These are phyloP conservation scores for Stichopus chloronotus DNA, from an alignment of 35 echinoderm and acorn worm species.

Conservation along the genomic window DNA sequence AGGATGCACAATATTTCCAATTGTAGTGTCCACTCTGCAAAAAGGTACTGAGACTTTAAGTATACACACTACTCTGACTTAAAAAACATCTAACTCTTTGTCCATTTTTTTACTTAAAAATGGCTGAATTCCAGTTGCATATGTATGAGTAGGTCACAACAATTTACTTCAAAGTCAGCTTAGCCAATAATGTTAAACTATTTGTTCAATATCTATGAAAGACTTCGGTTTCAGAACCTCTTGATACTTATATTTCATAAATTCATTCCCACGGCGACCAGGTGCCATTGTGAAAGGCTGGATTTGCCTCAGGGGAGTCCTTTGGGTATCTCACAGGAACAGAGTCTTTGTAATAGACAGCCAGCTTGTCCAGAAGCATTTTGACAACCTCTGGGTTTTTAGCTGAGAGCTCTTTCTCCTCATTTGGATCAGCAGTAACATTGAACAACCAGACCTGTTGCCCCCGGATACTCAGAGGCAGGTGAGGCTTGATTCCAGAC, in stretches of 20 bases:
- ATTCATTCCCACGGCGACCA: constrained; percentile 68
- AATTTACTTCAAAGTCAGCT: too few relatives aligned
- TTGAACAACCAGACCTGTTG: constrained; percentile 64
- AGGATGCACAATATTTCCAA: too few relatives aligned
- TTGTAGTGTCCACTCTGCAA: too few relatives aligned
- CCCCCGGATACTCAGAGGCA: constrained; percentile 23
- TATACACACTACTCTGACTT: too few relatives aligned
- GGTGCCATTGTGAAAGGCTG: constrained; percentile 39
- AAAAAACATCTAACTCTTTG: too few relatives aligned
- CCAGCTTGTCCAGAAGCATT: constrained; percentile 21
- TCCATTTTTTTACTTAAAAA: too few relatives aligned
- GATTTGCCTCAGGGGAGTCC: constrained; percentile 18
- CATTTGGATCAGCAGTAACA: constrained; percentile 51
- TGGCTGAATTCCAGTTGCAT: too few relatives aligned
- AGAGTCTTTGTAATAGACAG: constrained; percentile 39
- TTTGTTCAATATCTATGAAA: background rate
- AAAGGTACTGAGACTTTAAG: too few relatives aligned
- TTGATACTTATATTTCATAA: background rate
- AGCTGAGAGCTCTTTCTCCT: constrained; percentile 47
- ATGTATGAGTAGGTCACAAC: too few relatives aligned
- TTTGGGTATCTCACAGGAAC: constrained; percentile 61
- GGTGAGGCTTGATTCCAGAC: constrained; percentile 34
- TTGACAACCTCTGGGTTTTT: constrained; percentile 49
- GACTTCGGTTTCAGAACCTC: background rate
- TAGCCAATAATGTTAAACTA: too few relatives aligned